Conservation (phyloP, 2,113 vertebrate species). For the Oxygymnocypris stewartii region DNA sequence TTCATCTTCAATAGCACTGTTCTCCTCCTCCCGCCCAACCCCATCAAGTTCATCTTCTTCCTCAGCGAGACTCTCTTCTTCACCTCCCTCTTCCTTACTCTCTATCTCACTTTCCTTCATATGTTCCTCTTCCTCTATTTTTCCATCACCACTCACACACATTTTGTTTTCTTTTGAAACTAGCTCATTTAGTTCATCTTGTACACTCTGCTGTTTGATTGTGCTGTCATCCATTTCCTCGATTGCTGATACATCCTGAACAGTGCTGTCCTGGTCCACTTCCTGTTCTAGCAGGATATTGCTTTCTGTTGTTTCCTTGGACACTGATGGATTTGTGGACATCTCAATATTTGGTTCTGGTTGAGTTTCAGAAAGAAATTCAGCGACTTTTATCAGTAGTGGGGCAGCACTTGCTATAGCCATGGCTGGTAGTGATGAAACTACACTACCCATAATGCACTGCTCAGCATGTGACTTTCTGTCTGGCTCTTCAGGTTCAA, state of each 20-base stretch:
- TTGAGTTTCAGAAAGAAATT: not conserved
- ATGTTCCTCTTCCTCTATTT: not conserved
- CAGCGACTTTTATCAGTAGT: conserved; percentile 17
- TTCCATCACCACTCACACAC: not conserved
- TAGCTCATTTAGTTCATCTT: not conserved
- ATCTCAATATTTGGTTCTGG: not conserved
- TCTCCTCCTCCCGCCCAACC: not conserved
- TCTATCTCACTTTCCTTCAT: not conserved
- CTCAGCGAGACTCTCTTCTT: not conserved
- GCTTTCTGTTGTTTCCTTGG: not conserved
- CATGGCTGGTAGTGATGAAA: not conserved
- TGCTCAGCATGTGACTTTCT: not conserved
- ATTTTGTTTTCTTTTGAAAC: not conserved
- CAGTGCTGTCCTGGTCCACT: not conserved
- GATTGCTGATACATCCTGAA: not conserved
- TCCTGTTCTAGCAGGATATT: not conserved
- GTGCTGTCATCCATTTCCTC: not conserved
- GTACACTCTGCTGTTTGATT: not conserved
- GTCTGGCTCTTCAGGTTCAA: not conserved
- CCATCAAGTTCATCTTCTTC: not conserved
- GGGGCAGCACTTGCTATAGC: conserved; percentile 1
- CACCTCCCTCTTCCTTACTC: not conserved
- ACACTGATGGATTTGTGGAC: not conserved
- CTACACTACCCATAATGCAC: conserved; percentile 30
- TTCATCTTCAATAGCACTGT: conserved; percentile 30